These are phyloP conservation scores for Poeciliopsis gracilis DNA, from an alignment of 2,797 vertebrate species.

Conservation along the genomic window DNA sequence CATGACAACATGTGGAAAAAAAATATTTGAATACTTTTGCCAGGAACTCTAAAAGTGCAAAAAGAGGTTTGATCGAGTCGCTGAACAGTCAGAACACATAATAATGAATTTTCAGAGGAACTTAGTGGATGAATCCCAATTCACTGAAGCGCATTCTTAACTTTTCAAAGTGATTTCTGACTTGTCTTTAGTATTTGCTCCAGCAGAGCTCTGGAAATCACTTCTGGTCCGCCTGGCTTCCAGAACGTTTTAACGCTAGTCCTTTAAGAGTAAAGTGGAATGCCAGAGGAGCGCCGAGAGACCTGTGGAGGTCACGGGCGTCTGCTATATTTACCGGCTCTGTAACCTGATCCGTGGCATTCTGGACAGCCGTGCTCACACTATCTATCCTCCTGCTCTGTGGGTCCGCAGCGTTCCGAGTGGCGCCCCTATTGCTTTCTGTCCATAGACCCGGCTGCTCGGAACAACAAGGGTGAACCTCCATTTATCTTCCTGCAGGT, in stretches of 20 bases:
- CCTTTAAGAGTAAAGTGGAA: slow-evolving; percentile 84
- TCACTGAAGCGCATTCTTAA: neutral
- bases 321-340: slow-evolving; percentile 96
- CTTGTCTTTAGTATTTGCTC: slow-evolving; percentile 9
- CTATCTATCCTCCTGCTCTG: slow-evolving; percentile 80
- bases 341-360: slow-evolving; percentile 94
- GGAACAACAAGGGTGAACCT: slow-evolving; percentile 72
- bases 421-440: slow-evolving; percentile 60
- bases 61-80: neutral
- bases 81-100: neutral
- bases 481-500: slow-evolving; percentile 36
- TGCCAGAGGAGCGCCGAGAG: slow-evolving; percentile 82
- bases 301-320: slow-evolving; percentile 91
- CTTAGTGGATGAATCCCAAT: slow-evolving; percentile 4
- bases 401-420: slow-evolving; percentile 71
- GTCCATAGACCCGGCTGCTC: slow-evolving; percentile 54
- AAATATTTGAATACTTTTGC: neutral
- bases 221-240: slow-evolving; percentile 30
- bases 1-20: neutral
- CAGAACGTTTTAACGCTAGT: slow-evolving; percentile 63
- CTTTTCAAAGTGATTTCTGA: neutral
- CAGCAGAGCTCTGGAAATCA: neutral
- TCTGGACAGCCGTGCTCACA: slow-evolving; percentile 79
- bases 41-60: neutral
- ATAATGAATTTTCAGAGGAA: slow-evolving; percentile 12